These are phyloP conservation scores for Drosophila mojavensis DNA, from an alignment of 1,140 invertebrate species.

Conservation along the genomic window DNA sequence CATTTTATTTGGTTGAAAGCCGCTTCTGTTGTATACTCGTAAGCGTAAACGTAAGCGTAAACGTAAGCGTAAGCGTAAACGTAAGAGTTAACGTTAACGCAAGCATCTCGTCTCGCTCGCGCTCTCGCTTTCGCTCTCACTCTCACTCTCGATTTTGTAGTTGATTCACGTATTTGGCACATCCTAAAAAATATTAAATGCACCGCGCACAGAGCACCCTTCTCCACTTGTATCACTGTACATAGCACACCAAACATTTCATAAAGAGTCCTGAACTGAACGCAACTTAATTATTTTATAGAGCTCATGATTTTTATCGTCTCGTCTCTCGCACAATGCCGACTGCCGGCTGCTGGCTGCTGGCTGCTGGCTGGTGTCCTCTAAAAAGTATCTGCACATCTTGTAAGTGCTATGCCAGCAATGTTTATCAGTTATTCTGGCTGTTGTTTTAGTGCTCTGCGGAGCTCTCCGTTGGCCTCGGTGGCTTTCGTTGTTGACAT, in stretches of 20 bases:
- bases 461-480: constrained; percentile 45
- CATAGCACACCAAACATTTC: constrained; percentile 41
- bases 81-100: constrained; percentile 23
- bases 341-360: background rate
- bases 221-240: constrained; percentile 33
- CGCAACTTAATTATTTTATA: constrained; percentile 75
- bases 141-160: constrained; percentile 35
- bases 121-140: background rate
- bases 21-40: constrained; percentile 50
- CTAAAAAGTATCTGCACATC: constrained; percentile 31
- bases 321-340: constrained; percentile 12
- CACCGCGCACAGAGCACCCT: constrained; percentile 33
- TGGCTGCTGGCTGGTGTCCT: background rate
- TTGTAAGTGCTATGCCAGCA: constrained; percentile 35
- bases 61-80: constrained; percentile 27
- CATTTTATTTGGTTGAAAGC: constrained; percentile 46
- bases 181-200: constrained; percentile 26
- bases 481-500: constrained; percentile 70
- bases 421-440: constrained; percentile 12
- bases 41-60: constrained; percentile 28
- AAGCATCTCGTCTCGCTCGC: constrained; percentile 26
- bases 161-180: constrained; percentile 52
- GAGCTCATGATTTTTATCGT: constrained; percentile 64
- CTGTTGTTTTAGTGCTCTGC: constrained; percentile 59
- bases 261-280: constrained; percentile 27